phyloP scores from a whole-genome alignment of 2,797 vertebrate species.

The Podarcis lilfordi region DNA sequence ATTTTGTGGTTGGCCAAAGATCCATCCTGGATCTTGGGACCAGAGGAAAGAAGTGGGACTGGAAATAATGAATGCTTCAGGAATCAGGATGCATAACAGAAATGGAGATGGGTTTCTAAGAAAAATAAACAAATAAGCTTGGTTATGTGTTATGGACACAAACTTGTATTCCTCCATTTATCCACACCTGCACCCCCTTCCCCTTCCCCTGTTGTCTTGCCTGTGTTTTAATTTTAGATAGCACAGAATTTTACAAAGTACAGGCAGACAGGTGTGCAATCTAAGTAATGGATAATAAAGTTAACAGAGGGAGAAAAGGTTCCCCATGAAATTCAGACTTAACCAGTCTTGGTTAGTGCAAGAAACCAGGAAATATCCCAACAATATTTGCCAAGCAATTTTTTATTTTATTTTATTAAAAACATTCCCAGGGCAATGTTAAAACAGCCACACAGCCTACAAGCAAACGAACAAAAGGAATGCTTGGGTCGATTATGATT shows the following conservation, averaged over 20 bases:
- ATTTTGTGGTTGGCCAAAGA: background rate
- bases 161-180: background rate
- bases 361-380: background rate
- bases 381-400: background rate
- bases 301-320: background rate
- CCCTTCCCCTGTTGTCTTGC: background rate
- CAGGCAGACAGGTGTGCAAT: too few species aligned
- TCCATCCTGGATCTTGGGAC: background rate
- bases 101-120: background rate
- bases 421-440: too few species aligned
- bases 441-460: too few species aligned
- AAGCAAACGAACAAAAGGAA: background rate
- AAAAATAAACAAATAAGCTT: background rate
- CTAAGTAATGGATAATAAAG: background rate
- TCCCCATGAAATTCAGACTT: background rate
- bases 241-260: too few species aligned
- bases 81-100: background rate
- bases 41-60: background rate
- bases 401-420: too few species aligned
- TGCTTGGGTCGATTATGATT: background rate
- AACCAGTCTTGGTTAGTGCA: background rate
- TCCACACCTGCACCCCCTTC: background rate
- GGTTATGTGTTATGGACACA: background rate
- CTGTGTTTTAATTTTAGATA: too few species aligned
- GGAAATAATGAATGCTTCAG: background rate